Base-by-base conservation (phyloP, 2,888 invertebrate genomes). In the Pilophorus perplexus region DNA sequence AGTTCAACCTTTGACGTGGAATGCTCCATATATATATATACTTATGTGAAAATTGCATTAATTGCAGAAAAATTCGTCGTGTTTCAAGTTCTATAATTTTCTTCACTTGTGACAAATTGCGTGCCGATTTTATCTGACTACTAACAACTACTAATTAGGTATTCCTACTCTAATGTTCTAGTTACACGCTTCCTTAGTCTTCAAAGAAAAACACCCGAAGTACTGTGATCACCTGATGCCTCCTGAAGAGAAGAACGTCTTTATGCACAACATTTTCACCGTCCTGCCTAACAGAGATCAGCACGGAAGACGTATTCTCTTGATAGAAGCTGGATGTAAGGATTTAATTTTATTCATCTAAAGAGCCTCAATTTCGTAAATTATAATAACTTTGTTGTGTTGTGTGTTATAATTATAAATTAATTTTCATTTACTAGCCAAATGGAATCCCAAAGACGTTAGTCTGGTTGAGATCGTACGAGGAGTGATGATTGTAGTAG, bases 381-480 rank as follows among this genome's bases (percentile, higher is more conserved):
- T n/a, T n/a, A n/a, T n/a, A n/a, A n/a, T n/a, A n/a, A n/a, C n/a
- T n/a, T n/a, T n/a, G n/a, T n/a, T n/a, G n/a, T n/a, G n/a, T n/a
- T n/a, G n/a, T n/a, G n/a, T n/a, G n/a, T n/a, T n/a, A n/a, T n/a
- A n/a, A n/a, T n/a, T n/a, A n/a, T n/a, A n/a, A n/a, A n/a, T n/a
- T n/a, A n/a, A n/a, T n/a, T n/a, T n/a, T n/a, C n/a, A n/a, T n/a
- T n/a, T n/a, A n/a, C n/a, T 76, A 89, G 89, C 87, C 74, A 86
- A 85, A 79, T 92, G 91, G 91, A 90, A 90, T 76, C 86, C 88
- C 75, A 88, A 85, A 76, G 85, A 89, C 76, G 88, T 88, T 67
- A 79, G 80, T 0, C 79, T 91, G 67, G 89, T 89, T 76, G 91
- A 92, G 76, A 87, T 91, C 2, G 90, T 87, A 79, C 89, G 90